Evolutionary conservation across 2,113 vertebrate genomes (phyloP), one percentile per base, ranked within the genome.

Genomic region (Cyanistes caeruleus): DNA sequence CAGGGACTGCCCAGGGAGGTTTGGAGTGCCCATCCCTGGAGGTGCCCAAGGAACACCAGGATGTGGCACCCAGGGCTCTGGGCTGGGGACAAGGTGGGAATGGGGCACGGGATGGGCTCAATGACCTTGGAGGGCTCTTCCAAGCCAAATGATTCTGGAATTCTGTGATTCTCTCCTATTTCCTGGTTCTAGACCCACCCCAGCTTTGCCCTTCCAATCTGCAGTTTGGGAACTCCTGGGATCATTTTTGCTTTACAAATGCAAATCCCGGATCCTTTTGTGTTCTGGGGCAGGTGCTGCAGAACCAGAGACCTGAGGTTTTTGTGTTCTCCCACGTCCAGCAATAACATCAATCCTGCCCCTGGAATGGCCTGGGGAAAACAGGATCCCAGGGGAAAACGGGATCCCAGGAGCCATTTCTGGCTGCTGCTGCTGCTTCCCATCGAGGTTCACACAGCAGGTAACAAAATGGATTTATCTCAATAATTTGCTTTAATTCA

Each of bases 391-490:
- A n/a, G 0, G 67, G 75, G 62, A 30, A 78, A 85, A 52, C 4
- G 6, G 33, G 46, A 55, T 18, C 67, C 81, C 52, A 35, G 73
- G 80, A 84, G 37, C 69, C 69, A 8, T 24, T 76, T 76, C 41
- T 87, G 84, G 69, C 65, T 91, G 28, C 46, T 84, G 56, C 78
- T 85, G 60, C 69, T 89, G 3, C 19, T 48, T 56, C 76, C 2
- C 41, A 33, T 55, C 58, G 8, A 35, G 17, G 30, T 68, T 64
- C 89, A 44, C 70, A 41, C 0, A 70, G 51, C 80, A 94, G 95
- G 91, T 97, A 89, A 96, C 92, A 94, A 58, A 73, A 51, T 9
- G 2, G 17, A 65, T 95, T 91, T 91, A 28, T 52, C 64, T 77
- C 48, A 65, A 49, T 35, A 18, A 70, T 78, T 83, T 65, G 53